A percentile compares a stretch with the other conserved stretches of the same genome.
Conservation (phyloP, 2,113 vertebrate genomes). For the Eidolon helvum region DNA sequence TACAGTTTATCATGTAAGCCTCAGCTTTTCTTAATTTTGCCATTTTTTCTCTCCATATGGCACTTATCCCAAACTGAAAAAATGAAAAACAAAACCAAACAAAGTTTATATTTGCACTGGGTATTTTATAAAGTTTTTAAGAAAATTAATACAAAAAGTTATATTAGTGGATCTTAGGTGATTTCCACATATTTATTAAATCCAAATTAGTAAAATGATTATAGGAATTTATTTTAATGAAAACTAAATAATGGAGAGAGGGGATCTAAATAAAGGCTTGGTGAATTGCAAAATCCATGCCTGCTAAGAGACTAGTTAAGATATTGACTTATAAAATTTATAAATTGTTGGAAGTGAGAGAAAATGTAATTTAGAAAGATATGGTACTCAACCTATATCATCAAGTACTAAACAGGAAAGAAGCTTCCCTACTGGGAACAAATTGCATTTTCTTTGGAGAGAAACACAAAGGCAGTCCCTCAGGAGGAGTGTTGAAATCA, state of each 20-base stretch:
- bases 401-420: background rate
- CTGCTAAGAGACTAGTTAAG: background rate
- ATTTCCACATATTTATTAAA: background rate
- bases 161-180: background rate
- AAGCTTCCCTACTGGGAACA: background rate
- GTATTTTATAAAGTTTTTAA: background rate
- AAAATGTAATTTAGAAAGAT: constrained; percentile 36
- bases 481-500: background rate
- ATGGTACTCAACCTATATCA: background rate
- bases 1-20: background rate
- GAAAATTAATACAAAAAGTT: background rate
- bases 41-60: background rate
- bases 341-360: background rate
- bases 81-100: background rate
- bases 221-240: constrained; percentile 18
- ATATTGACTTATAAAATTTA: background rate
- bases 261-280: background rate
- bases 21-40: background rate
- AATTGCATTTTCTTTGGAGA: constrained; percentile 28
- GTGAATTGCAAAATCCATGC: background rate
- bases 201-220: background rate
- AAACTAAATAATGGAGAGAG: background rate
- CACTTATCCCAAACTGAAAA: background rate
- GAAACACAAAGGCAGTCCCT: background rate
- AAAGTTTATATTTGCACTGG: background rate